Base-by-base conservation (phyloP, 1,140 invertebrate species). In the Lucilia sericata region DNA sequence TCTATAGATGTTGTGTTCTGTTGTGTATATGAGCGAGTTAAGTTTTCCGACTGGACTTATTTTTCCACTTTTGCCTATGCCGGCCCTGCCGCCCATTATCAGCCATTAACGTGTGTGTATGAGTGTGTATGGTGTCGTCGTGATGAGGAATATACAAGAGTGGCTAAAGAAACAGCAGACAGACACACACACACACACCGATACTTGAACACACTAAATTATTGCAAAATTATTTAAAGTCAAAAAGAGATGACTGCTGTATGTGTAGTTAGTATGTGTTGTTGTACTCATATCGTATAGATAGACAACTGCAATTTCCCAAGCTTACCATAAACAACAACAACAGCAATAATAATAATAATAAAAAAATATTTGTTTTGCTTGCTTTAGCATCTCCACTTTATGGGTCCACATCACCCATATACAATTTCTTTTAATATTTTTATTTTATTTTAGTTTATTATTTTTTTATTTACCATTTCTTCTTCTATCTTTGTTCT, bases 171-270 rank as follows among this genome's bases (percentile, higher is more conserved):
- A 78, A 42, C 47, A 5, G n/a, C 75, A 42, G 10, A 42, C 42
- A 42, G 10, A 78, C 75, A 78, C 1, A 8, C 70, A 74, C 10
- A 10, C 70, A 74, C 14, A 60, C n/a, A 60, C 12, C 14, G 5
- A 60, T 60, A 60, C 34, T 47, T 14, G 75, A 17, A 42, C 42
- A 49, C 76, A 80, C 42, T 80, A 80, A 19, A 80, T 80, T 80
- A 51, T 80, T 80, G 76, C 47, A 80, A 80, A 80, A 80, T 49
- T 49, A 51, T 80, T 80, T 49, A 80, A 80, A 80, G 76, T 49
- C 76, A 49, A 51, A 80, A 80, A 80, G 76, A 80, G 76, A 80
- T 80, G 76, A 80, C 76, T 80, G 65, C 76, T 80, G 65, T 70
- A 19, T 21, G 19, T 70, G 25, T 30, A 30, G 25, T 30, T 30